Conservation (phyloP, 2,888 invertebrate species). For the Creontiades dilutus region DNA sequence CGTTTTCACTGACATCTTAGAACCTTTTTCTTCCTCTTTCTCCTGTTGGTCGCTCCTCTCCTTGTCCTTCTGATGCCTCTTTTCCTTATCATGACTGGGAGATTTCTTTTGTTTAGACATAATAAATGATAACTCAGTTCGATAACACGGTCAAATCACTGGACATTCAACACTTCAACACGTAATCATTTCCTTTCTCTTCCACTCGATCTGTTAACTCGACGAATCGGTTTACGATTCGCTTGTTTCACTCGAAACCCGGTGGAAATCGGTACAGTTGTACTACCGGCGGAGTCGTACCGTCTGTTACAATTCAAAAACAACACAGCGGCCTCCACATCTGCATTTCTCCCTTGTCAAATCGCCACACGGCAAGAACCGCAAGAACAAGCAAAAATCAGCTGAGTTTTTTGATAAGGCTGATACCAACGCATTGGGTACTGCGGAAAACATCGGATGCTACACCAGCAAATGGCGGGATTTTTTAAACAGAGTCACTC, state of each 20-base stretch:
- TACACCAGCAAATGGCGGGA: neutral
- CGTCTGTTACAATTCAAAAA: neutral
- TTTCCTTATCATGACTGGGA: conserved; percentile 67
- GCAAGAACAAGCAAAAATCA: conserved; percentile 15
- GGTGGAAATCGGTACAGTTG: neutral
- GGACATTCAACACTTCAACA: neutral
- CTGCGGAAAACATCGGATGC: conserved; percentile 14
- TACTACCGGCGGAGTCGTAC: neutral
- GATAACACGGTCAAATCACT: neutral
- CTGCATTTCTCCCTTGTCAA: neutral
- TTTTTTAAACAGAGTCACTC: neutral
- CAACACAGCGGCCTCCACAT: conserved; percentile 32
- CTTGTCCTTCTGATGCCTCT: conserved; percentile 70
- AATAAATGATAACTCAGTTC: conserved; percentile 35
- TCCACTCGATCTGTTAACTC: neutral
- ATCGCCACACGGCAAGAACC: conserved; percentile 13
- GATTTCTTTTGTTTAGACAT: conserved; percentile 72
- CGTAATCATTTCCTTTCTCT: neutral
- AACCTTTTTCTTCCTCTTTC: conserved; percentile 61
- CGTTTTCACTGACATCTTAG: conserved; percentile 73
- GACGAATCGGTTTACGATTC: neutral
- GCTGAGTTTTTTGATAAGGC: conserved; percentile 2
- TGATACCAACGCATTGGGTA: neutral
- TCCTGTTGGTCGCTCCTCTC: conserved; percentile 65
- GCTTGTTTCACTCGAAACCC: neutral